Percentiles rank a stretch among this genome's conserved stretches.
Evolutionary conservation across 2,113 vertebrate species (phyloP).

Genomic region (Dipodomys ordii): DNA sequence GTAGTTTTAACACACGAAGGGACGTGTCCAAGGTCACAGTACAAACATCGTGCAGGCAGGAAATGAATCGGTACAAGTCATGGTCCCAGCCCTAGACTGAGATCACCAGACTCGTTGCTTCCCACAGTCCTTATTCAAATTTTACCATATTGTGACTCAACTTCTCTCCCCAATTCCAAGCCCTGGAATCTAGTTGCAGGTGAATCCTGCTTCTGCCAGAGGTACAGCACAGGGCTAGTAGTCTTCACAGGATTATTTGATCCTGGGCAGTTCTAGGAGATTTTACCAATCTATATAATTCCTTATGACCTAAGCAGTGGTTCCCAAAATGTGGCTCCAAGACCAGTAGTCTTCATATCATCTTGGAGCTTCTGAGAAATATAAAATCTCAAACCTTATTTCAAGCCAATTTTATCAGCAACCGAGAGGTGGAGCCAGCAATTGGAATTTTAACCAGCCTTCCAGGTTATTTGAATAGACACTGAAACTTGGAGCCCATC

Average conservation of each 20-base stretch:
- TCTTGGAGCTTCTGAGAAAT: not conserved
- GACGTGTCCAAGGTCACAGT: not conserved
- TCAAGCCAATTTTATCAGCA: not conserved
- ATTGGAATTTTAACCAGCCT: not conserved
- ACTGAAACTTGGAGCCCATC: not conserved
- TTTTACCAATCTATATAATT: not conserved
- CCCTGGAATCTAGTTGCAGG: not conserved
- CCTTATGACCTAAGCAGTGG: not conserved
- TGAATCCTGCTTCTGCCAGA: not conserved
- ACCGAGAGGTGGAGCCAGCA: not conserved
- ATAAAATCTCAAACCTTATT: not conserved
- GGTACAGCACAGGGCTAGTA: not conserved
- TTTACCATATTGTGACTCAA: conserved; percentile 5
- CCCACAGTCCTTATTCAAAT: not conserved
- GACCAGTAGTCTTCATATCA: not conserved
- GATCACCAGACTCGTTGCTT: not conserved
- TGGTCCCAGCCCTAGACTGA: not conserved
- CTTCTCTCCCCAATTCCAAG: not conserved
- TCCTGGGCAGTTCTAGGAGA: not conserved
- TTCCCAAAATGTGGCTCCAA: not conserved
- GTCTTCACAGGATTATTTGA: not conserved
- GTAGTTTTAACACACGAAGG: not conserved
- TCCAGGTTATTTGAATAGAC: not conserved
- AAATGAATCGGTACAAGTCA: not conserved
- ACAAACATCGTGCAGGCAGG: not conserved